phyloP scores from a whole-genome alignment of 2,888 invertebrate species.

The Mythimna impura region DNA sequence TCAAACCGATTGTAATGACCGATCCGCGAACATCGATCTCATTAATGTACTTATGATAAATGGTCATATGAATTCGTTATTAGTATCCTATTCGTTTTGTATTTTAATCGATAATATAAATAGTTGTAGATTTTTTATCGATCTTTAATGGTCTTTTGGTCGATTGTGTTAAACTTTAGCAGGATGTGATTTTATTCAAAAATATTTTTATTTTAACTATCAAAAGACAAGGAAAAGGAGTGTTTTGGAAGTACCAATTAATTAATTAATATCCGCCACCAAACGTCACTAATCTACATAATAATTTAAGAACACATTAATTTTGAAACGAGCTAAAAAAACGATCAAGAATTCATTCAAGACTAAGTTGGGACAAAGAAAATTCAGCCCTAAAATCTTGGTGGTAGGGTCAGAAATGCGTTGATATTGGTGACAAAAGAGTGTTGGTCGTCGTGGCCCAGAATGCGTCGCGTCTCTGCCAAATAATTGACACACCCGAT shows the following conservation, averaged over 20 bases:
- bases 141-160: conserved; percentile 4
- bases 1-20: conserved; percentile 79
- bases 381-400: conserved; percentile 42
- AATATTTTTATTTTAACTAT: conserved; percentile 27
- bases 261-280: conserved; percentile 45
- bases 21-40: conserved; percentile 75
- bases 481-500: conserved; percentile 87
- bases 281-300: conserved; percentile 35
- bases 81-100: conserved; percentile 60
- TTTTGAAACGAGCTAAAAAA: conserved; percentile 46
- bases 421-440: conserved; percentile 72
- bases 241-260: conserved; percentile 34
- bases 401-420: conserved; percentile 55
- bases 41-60: conserved; percentile 68
- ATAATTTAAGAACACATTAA: conserved; percentile 58
- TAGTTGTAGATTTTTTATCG: conserved; percentile 40
- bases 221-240: conserved; percentile 38
- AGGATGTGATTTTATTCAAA: conserved; percentile 32
- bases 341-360: conserved; percentile 39
- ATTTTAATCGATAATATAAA: conserved; percentile 63
- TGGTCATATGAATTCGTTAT: conserved; percentile 64
- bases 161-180: conserved; percentile 11
- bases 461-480: conserved; percentile 85
- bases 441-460: conserved; percentile 83
- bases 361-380: conserved; percentile 24